Evolutionary conservation across 2,888 invertebrate genomes (phyloP).

Genomic region (Tricholauxania praeusta): DNA sequence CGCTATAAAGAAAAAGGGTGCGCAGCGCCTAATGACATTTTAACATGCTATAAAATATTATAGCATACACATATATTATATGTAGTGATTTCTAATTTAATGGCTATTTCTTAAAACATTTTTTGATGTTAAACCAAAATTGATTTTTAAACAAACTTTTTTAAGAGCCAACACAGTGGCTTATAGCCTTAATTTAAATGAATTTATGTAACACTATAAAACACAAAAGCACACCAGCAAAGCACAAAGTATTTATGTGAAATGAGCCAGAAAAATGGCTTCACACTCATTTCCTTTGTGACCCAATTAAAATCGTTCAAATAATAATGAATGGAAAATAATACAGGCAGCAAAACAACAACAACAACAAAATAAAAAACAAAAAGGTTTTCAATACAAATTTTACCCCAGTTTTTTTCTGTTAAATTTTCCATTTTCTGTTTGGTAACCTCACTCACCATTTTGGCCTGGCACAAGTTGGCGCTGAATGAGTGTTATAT

Average conservation of each 20-base stretch:
- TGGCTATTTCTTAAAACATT: no score
- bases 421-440: neutral
- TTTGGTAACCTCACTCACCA: neutral
- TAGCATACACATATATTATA: no score
- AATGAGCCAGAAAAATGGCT: conserved; percentile 19
- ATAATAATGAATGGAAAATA: no score
- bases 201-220: neutral
- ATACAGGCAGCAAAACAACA: neutral
- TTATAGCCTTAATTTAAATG: neutral
- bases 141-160: no score
- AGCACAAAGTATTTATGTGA: neutral
- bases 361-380: neutral
- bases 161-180: no score
- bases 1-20: neutral
- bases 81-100: no score
- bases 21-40: neutral
- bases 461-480: neutral
- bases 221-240: neutral
- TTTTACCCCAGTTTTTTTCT: conserved; percentile 1
- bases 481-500: neutral
- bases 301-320: neutral
- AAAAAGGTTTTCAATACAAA: conserved; percentile 12
- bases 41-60: no score
- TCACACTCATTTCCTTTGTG: conserved; percentile 22
- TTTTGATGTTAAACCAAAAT: no score